Evolutionary conservation across 2,888 invertebrate genomes (phyloP).

Genomic region (Seira sanloemensis): DNA sequence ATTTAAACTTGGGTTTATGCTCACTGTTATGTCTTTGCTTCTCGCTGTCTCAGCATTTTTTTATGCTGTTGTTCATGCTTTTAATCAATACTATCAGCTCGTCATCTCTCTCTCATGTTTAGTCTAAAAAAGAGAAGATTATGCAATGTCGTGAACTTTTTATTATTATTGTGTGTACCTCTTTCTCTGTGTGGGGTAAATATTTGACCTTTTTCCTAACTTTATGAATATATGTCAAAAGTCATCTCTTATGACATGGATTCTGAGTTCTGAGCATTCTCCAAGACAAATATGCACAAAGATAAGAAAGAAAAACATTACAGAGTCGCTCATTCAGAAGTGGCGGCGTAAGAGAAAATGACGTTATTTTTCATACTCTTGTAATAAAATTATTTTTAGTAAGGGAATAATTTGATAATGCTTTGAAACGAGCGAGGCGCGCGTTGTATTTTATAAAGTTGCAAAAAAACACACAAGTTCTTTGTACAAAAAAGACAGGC

Average conservation of each 20-base stretch:
- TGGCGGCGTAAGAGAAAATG: neutral
- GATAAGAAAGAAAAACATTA: neutral
- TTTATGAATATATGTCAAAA: neutral
- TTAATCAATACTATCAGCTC: neutral
- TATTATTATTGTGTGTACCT: neutral
- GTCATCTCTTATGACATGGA: neutral
- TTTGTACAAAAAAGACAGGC: neutral
- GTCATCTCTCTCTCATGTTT: neutral
- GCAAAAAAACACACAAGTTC: no score
- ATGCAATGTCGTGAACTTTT: neutral
- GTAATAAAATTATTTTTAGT: no score
- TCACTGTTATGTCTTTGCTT: neutral
- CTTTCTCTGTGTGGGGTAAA: neutral
- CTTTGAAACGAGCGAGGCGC: no score
- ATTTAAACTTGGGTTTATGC: neutral
- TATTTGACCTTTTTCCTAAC: slow-evolving; percentile 18
- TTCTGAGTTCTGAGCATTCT: neutral
- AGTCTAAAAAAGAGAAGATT: neutral
- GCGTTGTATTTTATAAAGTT: no score
- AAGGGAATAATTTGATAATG: no score
- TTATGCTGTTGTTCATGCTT: neutral
- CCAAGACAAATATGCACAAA: neutral
- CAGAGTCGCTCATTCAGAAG: neutral
- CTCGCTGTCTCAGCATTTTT: neutral
- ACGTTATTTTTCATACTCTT: neutral